A percentile compares a stretch with the other conserved stretches of the same genome.
Evolutionary conservation across 2,797 vertebrate genomes (phyloP).

Genomic region (Monodelphis domestica): DNA sequence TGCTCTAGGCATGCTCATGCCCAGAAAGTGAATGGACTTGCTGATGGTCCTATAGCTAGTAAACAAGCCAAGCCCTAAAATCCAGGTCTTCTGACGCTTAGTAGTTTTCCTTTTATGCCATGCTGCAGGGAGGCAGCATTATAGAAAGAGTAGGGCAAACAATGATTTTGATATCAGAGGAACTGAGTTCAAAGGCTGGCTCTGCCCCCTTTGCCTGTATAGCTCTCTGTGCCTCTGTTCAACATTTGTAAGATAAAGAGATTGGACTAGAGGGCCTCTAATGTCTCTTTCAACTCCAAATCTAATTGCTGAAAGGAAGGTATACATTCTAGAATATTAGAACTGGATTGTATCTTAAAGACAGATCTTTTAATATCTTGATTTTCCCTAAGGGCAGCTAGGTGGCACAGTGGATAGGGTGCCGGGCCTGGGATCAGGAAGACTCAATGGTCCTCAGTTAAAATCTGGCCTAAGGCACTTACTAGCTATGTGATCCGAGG

Average conservation of each 20-base stretch:
- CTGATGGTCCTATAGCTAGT: fast-evolving
- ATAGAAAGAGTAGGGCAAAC: neutral
- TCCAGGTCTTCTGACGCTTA: neutral
- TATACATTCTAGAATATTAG: neutral
- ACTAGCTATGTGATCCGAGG: too few relatives aligned
- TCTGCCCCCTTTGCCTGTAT: neutral
- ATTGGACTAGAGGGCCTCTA: neutral
- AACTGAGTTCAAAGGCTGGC: neutral
- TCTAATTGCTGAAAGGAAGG: neutral
- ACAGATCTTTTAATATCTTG: neutral
- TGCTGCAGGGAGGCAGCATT: neutral
- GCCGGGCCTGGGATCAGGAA: too few relatives aligned
- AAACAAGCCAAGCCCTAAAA: neutral
- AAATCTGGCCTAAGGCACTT: too few relatives aligned
- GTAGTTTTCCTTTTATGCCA: neutral
- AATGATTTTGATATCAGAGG: neutral
- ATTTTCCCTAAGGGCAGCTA: too few relatives aligned
- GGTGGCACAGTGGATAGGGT: too few relatives aligned
- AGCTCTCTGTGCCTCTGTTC: neutral
- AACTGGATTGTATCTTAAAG: neutral
- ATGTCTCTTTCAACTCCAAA: neutral
- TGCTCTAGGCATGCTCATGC: fast-evolving
- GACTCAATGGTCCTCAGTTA: too few relatives aligned
- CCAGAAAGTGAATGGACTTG: neutral
- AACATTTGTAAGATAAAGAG: neutral